A percentile compares a stretch with the other conserved stretches of the same genome.
phyloP scores from a whole-genome alignment of 1,140 invertebrate genomes.

The Pristionchus pacificus region DNA sequence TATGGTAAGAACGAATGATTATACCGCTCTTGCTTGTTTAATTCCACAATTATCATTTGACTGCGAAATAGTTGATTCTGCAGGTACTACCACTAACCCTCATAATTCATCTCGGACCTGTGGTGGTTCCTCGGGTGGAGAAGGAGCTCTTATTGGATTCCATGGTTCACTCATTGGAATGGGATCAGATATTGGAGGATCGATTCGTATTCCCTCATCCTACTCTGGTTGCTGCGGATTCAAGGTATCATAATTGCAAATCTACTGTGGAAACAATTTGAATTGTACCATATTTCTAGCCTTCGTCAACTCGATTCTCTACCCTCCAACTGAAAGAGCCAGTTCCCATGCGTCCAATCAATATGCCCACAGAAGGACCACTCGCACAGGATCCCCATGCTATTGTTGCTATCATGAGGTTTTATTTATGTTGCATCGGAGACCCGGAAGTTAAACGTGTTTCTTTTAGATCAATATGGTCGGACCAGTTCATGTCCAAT shows the following conservation, averaged over 20 bases:
- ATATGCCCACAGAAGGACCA: too few species aligned
- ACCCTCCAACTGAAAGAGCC: too few species aligned
- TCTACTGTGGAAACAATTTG: too few species aligned
- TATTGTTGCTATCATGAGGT: too few species aligned
- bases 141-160: slow-evolving; percentile 49
- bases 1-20: slow-evolving; percentile 52
- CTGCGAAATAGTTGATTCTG: slow-evolving; percentile 14
- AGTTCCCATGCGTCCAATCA: too few species aligned
- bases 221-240: slow-evolving; percentile 32
- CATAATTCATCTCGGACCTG: slow-evolving; percentile 8
- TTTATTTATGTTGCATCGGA: too few species aligned
- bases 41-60: slow-evolving; percentile 46
- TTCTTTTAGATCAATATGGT: too few species aligned
- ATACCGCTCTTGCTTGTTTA: slow-evolving; percentile 59
- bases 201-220: slow-evolving; percentile 51
- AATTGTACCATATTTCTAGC: too few species aligned
- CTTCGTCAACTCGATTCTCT: too few species aligned
- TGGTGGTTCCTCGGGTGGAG: slow-evolving; percentile 39
- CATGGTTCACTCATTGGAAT: slow-evolving; percentile 55
- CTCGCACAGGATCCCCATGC: too few species aligned
- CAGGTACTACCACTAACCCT: slow-evolving; percentile 20
- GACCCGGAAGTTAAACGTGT: too few species aligned
- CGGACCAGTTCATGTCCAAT: too few species aligned
- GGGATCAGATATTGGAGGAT: slow-evolving; percentile 57
- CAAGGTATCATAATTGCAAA: slow-evolving; percentile 61